Base-by-base conservation (phyloP, 2,888 invertebrate genomes). In the Drosophila helvetica region DNA sequence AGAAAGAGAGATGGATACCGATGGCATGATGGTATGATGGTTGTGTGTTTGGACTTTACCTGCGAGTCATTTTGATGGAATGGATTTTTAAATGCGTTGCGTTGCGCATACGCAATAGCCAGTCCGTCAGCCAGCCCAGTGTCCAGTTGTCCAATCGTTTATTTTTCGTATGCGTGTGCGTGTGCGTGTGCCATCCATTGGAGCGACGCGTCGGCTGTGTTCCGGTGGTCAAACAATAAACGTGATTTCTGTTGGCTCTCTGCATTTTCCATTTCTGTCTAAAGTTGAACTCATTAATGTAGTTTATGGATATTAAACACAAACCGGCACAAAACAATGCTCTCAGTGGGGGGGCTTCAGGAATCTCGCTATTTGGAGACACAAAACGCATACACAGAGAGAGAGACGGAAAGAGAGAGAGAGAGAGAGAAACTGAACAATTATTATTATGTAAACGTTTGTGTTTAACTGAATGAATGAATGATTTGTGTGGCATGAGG, bases 221-320 rank as follows among this genome's bases (percentile, higher is more conserved):
- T 66, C 67, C 75, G 67, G 42, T 75, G 75, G 54, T 58, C 75
- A 75, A 67, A 66, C 75, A 75, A 66, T 75, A 75, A 75, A 75
- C 66, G 72, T 75, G 64, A 63, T 53, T 74, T 70, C 70, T 53
- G 27, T 46, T 27, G 46, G 18, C 63, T 47, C 58, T 47, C 10
- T 19, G 17, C 6, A 47, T 47, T 22, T 38, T 51, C 27, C 4
- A 17, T 30, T 27, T 33, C 42, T 54, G 30, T 62, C 63, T 69
- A 45, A 74, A 61, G 53, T 71, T 70, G 68, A 74, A 78, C 79
- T 78, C 82, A 81, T 81, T 84, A 81, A 74, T 79, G 78, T 82
- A 77, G 71, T 85, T 84, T 85, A 81, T 81, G 82, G 85, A 74
- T 79, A 81, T 81, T 78, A 85, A 81, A 79, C 69, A 79, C 68